Evolutionary conservation across 2,113 vertebrate genomes (phyloP).

Genomic region (Microcebus murinus): DNA sequence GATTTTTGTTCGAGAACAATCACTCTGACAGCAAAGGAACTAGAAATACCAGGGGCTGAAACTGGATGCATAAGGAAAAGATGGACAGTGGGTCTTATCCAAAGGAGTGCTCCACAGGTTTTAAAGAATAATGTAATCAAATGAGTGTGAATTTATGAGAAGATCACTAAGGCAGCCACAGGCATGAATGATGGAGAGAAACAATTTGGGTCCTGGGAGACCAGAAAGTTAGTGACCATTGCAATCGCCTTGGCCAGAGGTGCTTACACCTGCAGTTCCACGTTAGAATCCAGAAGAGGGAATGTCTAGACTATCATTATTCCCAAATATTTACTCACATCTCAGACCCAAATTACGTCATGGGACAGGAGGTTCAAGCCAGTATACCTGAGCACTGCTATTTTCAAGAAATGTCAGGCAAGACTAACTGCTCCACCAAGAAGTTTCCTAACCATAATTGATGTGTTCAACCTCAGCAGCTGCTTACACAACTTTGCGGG

Average conservation of each 20-base stretch:
- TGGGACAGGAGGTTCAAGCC: not conserved
- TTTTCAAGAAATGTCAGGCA: not conserved
- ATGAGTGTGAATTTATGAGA: not conserved
- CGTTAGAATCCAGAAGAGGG: not conserved
- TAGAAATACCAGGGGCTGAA: not conserved
- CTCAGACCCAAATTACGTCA: not conserved
- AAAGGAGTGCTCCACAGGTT: not conserved
- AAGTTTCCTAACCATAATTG: conserved; percentile 51
- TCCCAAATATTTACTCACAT: not conserved
- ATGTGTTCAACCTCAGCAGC: conserved; percentile 50
- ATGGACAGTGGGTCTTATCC: not conserved
- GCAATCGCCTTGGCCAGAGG: not conserved
- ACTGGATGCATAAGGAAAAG: not conserved
- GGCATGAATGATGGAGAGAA: not conserved
- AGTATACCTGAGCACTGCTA: not conserved
- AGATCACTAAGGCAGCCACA: not conserved
- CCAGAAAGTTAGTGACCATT: not conserved
- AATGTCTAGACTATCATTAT: not conserved
- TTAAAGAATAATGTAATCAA: not conserved
- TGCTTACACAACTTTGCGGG: not conserved
- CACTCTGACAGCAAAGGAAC: not conserved
- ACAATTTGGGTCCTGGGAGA: not conserved
- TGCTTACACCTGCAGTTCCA: not conserved
- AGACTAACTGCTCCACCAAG: not conserved
- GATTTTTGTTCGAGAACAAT: not conserved